Percentiles rank a stretch among this genome's conserved stretches.
These are phyloP conservation scores for Lasioglossum zephyrum DNA, from an alignment of 2,888 invertebrate species.

Conservation along the genomic window DNA sequence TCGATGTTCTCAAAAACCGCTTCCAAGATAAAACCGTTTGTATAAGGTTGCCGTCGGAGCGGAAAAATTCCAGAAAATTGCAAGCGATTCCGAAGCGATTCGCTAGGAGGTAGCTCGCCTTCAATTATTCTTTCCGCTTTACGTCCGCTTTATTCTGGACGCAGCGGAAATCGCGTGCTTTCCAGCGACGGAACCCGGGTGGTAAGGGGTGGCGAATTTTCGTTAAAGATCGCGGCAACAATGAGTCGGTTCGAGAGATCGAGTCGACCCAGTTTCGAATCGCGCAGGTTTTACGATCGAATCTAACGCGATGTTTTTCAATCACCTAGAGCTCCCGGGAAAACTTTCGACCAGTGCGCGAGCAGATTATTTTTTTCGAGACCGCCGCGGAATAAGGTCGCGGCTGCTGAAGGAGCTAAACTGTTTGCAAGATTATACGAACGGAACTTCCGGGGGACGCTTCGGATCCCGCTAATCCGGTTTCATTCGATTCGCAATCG, in stretches of 20 bases:
- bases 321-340: slow-evolving; percentile 33
- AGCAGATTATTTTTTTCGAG: slow-evolving; percentile 31
- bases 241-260: slow-evolving; percentile 51
- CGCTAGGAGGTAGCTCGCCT: slow-evolving; percentile 1
- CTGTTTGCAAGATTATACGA: background rate
- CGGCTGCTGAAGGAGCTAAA: background rate
- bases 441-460: background rate
- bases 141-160: slow-evolving; percentile 39
- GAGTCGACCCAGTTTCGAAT: slow-evolving; percentile 55
- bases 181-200: background rate
- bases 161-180: slow-evolving; percentile 20
- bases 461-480: slow-evolving; percentile 21
- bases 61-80: slow-evolving; percentile 17
- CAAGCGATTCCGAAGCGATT: slow-evolving; percentile 15
- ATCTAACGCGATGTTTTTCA: slow-evolving; percentile 55
- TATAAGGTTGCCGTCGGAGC: background rate
- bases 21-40: background rate
- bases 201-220: slow-evolving; percentile 30
- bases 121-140: slow-evolving; percentile 52
- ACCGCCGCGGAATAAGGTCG: slow-evolving; percentile 18
- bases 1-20: background rate
- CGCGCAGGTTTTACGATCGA: slow-evolving; percentile 38
- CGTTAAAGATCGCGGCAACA: slow-evolving; percentile 55
- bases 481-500: slow-evolving; percentile 24
- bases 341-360: background rate